Conservation (phyloP, 2,888 invertebrate genomes). For the Nymphalis urticae region DNA sequence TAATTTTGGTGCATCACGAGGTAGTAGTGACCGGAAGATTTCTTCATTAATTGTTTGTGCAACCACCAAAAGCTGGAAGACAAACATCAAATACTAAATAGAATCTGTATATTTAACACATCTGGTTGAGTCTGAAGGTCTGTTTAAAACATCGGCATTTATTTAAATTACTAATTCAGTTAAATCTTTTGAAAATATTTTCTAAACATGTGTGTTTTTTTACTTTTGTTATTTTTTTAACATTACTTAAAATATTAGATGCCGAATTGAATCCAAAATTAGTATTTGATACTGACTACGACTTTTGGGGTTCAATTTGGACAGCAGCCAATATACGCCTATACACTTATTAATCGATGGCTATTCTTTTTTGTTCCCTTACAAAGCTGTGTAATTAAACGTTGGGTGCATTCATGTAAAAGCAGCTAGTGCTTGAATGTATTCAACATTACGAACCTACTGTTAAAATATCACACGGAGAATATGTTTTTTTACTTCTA, state of each 20-base stretch:
- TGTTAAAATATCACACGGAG: neutral
- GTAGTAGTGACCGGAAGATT: no score
- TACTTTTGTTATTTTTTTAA: neutral
- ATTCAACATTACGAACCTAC: conserved; percentile 1
- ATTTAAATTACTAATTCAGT: no score
- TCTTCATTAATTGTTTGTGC: no score
- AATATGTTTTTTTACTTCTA: no score
- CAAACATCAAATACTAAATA: no score
- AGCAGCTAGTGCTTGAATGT: conserved; percentile 5
- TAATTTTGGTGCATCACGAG: no score
- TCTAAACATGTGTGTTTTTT: neutral
- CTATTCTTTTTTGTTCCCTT: conserved; percentile 28
- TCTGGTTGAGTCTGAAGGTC: no score
- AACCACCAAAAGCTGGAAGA: no score
- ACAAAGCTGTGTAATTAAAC: conserved; percentile 33
- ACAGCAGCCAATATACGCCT: conserved; percentile 28
- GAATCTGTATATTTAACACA: no score
- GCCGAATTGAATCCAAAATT: conserved; percentile 1
- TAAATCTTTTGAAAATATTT: no score
- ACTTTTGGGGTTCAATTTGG: conserved; percentile 34
- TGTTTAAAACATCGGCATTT: no score
- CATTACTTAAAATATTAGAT: neutral
- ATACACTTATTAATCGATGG: conserved; percentile 31
- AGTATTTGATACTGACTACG: conserved; percentile 20
- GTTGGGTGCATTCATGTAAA: conserved; percentile 28